Percentiles rank a stretch among this genome's conserved stretches.
These are phyloP conservation scores for Apoda limacodes DNA, from an alignment of 2,888 invertebrate genomes.

Conservation along the genomic window DNA sequence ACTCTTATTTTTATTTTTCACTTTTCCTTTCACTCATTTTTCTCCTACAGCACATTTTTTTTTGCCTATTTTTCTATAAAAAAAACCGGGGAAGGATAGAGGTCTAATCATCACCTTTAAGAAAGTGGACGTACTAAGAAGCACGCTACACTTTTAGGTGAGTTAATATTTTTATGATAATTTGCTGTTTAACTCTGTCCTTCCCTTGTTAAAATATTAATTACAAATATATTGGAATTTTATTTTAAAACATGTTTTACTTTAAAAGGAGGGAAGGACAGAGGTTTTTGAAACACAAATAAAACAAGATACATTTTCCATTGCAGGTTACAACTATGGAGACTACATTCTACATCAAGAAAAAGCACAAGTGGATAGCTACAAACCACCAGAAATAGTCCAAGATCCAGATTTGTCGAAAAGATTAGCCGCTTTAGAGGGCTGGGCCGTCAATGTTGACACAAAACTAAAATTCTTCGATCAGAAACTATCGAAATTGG, in stretches of 20 bases:
- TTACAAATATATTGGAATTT: slow-evolving; percentile 19
- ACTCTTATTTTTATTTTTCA: slow-evolving; percentile 31
- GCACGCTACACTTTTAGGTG: slow-evolving; percentile 63
- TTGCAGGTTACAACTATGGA: slow-evolving; percentile 50
- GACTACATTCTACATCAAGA: slow-evolving; percentile 29
- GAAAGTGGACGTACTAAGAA: slow-evolving; percentile 49
- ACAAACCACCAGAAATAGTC: slow-evolving; percentile 39
- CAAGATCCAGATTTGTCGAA: slow-evolving; percentile 42
- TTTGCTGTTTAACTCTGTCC: slow-evolving; percentile 66
- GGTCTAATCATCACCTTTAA: slow-evolving; percentile 56
- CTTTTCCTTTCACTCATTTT: slow-evolving; percentile 35
- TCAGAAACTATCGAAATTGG: slow-evolving; percentile 59
- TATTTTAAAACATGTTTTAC: slow-evolving; percentile 7
- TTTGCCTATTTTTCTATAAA: slow-evolving; percentile 13
- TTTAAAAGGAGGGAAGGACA: slow-evolving; percentile 59
- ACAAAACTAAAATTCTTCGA: slow-evolving; percentile 67
- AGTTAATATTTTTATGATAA: slow-evolving; percentile 35
- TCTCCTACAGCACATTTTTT: slow-evolving; percentile 45
- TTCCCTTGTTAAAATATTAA: slow-evolving; percentile 65
- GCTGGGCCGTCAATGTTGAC: slow-evolving; percentile 62
- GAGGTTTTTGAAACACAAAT: slow-evolving; percentile 26
- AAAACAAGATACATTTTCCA: slow-evolving; percentile 10
- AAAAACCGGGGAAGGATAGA: slow-evolving; percentile 61
- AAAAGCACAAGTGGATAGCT: slow-evolving; percentile 31
- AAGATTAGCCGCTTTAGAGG: slow-evolving; percentile 49